Evolutionary conservation across 2,888 invertebrate species (phyloP), one percentile per base, ranked within the genome.

Genomic region (Lacanobia wlatinum): DNA sequence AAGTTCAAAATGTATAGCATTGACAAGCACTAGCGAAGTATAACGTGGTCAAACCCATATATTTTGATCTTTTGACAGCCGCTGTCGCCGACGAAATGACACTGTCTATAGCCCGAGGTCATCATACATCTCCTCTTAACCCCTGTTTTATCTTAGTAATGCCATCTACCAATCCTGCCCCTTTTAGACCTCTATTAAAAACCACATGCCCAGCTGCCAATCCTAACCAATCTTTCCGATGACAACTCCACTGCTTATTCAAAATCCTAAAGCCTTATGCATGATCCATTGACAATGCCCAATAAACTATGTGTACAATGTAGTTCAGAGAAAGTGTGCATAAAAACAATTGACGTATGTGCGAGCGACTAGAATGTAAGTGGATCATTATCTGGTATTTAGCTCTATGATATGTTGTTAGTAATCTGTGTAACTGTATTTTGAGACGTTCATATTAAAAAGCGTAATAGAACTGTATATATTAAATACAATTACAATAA

Each of bases 281-380:
- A 61, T 71, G 63, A 71, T 55, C 5, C 46, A 55, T 56, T 75
- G 71, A 82, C 73, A 80, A 78, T 78, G 68, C 76, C 84, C 38
- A 62, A 72, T 76, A 62, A 67, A 69, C 43, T 53, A 16, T 34
- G 40, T 76, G 71, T 70, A 80, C 81, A 80, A 84, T 83, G 83
- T 86, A 66, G 83, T 81, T 74, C 84, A 82, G 87, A 88, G 88
- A 88, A 87, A 88, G 88, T 84, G 71, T 46, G 66, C 34, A 81
- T 78, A 86, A 85, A 86, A 87, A 87, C 82, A 78, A 63, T 64
- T 14, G 50, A 76, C 83, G 79, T 81, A 76, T 71, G 28, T 43
- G 34, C 14, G 21, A 53, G 63, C 70, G 73, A 63, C 48, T 60
- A 43, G 61, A 64, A 52, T 64, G 23, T 70, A 82, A 82, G 78